Conservation (phyloP, 2,888 invertebrate genomes). For the Dasypogon diadema region DNA sequence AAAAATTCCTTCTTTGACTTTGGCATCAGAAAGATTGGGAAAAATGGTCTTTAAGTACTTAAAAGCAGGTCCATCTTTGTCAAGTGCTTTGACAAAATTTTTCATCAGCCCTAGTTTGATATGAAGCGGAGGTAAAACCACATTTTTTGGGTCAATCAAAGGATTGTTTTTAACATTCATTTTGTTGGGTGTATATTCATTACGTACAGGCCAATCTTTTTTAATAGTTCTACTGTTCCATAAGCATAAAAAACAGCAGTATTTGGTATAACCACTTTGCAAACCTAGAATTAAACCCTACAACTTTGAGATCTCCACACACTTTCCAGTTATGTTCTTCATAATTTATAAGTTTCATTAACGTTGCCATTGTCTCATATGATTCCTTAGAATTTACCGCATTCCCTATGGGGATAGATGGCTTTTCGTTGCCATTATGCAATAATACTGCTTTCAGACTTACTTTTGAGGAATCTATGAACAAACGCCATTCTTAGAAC, state of each 20-base stretch:
- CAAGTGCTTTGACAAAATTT: too few species aligned
- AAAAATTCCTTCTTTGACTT: too few species aligned
- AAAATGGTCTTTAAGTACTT: too few species aligned
- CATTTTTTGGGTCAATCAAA: too few species aligned
- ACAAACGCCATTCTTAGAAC: conserved; percentile 58
- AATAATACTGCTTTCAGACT: conserved; percentile 59
- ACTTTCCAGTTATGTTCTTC: conserved; percentile 57
- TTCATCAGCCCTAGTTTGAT: too few species aligned
- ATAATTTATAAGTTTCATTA: conserved; percentile 59
- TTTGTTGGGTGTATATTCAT: conserved; percentile 31
- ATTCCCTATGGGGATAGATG: conserved; percentile 57
- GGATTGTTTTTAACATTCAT: too few species aligned
- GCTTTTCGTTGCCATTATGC: conserved; percentile 58
- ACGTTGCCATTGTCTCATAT: conserved; percentile 55
- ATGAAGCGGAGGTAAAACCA: too few species aligned
- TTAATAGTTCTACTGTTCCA: conserved; percentile 55
- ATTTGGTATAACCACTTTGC: conserved; percentile 56
- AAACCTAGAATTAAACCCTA: conserved; percentile 56
- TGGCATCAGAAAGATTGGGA: too few species aligned
- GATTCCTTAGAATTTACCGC: conserved; percentile 56
- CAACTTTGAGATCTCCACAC: conserved; percentile 57
- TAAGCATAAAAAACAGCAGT: conserved; percentile 52
- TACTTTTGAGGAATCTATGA: conserved; percentile 58
- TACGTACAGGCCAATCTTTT: conserved; percentile 54
- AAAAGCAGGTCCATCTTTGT: too few species aligned